phyloP scores from a whole-genome alignment of 2,797 vertebrate genomes.

The Scolopax rusticola region DNA sequence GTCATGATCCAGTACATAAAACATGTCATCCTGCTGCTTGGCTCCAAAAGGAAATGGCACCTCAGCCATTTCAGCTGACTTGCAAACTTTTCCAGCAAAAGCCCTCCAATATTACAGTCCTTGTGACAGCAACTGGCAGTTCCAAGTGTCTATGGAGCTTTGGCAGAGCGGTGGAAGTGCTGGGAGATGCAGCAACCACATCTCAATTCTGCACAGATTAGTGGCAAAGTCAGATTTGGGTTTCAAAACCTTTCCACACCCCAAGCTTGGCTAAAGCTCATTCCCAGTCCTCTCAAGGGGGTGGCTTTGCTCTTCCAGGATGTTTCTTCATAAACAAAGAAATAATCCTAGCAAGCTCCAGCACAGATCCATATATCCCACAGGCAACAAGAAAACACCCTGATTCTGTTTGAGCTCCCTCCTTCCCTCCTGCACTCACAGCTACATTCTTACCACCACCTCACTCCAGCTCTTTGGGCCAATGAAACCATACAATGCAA shows the following conservation, averaged over 20 bases:
- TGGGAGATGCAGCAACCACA: background rate
- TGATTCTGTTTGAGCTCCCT: background rate
- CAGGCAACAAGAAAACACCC: background rate
- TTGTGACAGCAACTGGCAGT: background rate
- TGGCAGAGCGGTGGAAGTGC: background rate
- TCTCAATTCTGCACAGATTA: background rate
- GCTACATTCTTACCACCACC: background rate
- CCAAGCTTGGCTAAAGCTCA: background rate
- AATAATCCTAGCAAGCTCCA: background rate
- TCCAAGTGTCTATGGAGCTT: background rate
- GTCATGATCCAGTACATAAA: background rate
- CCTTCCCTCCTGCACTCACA: fast-evolving
- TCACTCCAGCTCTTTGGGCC: background rate
- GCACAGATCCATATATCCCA: background rate
- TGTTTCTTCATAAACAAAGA: background rate
- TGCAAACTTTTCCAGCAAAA: background rate
- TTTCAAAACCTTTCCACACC: background rate
- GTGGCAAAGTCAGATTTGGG: background rate
- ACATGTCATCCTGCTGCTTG: background rate
- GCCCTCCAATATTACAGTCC: background rate
- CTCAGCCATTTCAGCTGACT: background rate
- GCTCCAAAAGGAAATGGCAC: background rate
- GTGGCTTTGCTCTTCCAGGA: background rate
- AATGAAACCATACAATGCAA: background rate
- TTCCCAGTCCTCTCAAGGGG: background rate